Base-by-base conservation (phyloP, 23 tunicate species). In the Styela plicata region DNA sequence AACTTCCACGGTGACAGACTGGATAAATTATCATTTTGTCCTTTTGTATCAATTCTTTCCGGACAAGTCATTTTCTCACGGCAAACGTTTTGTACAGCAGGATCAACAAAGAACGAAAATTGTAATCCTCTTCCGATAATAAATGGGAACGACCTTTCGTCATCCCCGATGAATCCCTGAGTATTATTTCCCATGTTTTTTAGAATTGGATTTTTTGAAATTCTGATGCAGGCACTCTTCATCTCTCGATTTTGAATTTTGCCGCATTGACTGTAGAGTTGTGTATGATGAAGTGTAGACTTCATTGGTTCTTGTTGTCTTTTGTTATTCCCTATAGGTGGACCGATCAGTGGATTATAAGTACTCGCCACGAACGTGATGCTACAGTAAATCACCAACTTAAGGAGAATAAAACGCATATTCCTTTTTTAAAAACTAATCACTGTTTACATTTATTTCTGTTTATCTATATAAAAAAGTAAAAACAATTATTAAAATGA, bases 1-100 rank as follows among this genome's bases (percentile, higher is more conserved):
- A 19, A 34, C 16, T 25, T 31, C 28, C 33, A 78, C 27, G 82
- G 82, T 27, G 82, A 78, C 20, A 78, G 26, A 64, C 82, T 78
- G 5, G 31, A 67, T 24, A 67, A 18, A 67, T 67, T 67, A 27
- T 67, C 31, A 67, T 67, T 24, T 18, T 22, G 19, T 27, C 71
- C 18, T 22, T 67, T 67, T 13, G 13, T 5, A 7, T 44, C 57
- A 5, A 5, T 13, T 44, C 57, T 13, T 5, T 44, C 57, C 13
- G 57, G 57, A 13, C 57, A 44, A 44, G 7, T 44, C 57, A 44
- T 44, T 44, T 44, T 44, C 13, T 44, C 10, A 44, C 13, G 10
- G 13, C 57, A 44, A 44, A 44, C 57, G 57, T 44, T 44, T 44
- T 44, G 57, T 5, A 44, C 57, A 7, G 13, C 57, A 13, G 7